phyloP scores from a whole-genome alignment of 2,888 invertebrate species.

The Capitulum mitella region DNA sequence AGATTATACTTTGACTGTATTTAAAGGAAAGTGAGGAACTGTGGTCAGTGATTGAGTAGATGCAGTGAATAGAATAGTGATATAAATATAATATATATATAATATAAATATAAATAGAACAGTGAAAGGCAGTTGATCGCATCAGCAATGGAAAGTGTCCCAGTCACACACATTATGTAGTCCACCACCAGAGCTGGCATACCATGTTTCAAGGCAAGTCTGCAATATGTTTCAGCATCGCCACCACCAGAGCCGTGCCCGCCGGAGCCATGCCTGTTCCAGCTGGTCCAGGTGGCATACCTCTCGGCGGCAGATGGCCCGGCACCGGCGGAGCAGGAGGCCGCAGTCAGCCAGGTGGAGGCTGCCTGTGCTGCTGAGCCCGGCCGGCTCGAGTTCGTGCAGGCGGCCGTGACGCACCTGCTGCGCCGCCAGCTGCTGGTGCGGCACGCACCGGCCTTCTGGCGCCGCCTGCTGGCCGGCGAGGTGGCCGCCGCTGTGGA shows the following conservation, averaged over 20 bases:
- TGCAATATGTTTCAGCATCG: no score
- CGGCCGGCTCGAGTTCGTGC: background rate
- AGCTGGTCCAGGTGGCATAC: background rate
- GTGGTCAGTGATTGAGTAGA: no score
- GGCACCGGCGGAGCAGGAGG: background rate
- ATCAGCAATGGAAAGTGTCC: no score
- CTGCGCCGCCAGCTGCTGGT: background rate
- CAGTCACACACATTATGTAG: no score
- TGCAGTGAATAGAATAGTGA: no score
- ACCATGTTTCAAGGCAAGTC: no score
- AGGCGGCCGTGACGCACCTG: background rate
- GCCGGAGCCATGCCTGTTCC: background rate
- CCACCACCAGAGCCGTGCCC: background rate
- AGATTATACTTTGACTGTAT: no score
- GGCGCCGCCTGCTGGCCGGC: conserved; percentile 41
- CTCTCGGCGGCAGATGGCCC: background rate
- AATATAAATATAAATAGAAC: no score
- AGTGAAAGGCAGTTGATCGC: no score
- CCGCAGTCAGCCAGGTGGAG: background rate
- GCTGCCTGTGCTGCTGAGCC: background rate
- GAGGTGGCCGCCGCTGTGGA: conserved; percentile 49
- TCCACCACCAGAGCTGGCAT: no score
- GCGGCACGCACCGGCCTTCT: background rate
- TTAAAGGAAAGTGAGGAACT: no score
- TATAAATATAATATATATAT: no score